A percentile compares a stretch with the other conserved stretches of the same genome.
These are phyloP conservation scores for Pavo muticus DNA, from an alignment of 2,113 vertebrate genomes.

Conservation along the genomic window DNA sequence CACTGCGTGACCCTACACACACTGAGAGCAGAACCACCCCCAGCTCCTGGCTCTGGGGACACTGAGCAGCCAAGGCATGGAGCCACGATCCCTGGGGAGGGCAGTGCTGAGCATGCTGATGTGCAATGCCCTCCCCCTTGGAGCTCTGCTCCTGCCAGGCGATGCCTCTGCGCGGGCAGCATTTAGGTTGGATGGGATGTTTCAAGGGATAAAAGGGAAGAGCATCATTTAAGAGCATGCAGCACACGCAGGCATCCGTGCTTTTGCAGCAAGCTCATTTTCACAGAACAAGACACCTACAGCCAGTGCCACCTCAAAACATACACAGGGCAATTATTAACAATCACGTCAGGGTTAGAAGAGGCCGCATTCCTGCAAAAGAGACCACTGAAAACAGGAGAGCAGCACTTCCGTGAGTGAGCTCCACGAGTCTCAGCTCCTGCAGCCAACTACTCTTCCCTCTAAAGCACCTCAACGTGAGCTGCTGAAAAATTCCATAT, in stretches of 20 bases:
- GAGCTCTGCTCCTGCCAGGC: background rate
- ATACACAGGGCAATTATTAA: accelerated
- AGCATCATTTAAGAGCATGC: background rate
- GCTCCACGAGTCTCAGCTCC: background rate
- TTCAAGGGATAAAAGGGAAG: background rate
- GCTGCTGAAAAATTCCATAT: background rate
- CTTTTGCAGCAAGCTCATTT: background rate
- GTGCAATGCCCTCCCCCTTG: background rate
- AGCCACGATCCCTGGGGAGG: background rate
- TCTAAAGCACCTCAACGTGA: background rate
- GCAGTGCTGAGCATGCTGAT: background rate
- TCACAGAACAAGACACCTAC: background rate
- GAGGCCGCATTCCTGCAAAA: background rate
- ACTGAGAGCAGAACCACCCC: background rate
- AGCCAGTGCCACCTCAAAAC: background rate
- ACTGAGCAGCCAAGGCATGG: background rate
- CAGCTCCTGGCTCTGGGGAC: background rate
- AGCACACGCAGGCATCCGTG: background rate
- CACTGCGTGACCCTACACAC: background rate
- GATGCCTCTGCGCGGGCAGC: background rate
- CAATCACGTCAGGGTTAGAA: background rate
- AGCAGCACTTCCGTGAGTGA: background rate
- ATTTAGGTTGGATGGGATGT: background rate
- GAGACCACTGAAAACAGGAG: background rate
- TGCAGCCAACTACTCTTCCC: background rate